phyloP scores from a whole-genome alignment of 2,113 vertebrate species.

The Zeus faber region DNA sequence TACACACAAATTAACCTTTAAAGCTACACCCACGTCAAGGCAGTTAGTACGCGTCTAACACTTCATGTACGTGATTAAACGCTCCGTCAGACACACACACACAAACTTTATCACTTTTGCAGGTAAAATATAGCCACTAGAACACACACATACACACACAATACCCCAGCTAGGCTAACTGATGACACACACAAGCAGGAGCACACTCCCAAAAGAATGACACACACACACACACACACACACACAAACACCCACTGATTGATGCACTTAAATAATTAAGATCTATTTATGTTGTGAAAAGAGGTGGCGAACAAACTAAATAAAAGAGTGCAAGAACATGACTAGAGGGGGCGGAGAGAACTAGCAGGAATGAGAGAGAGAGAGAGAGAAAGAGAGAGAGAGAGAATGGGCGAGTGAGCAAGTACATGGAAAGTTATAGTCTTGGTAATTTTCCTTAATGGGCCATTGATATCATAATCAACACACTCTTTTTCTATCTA shows the following conservation, averaged over 20 bases:
- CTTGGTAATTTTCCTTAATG: slow-evolving; percentile 1
- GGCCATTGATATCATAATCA: not conserved
- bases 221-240: slow-evolving; percentile 8
- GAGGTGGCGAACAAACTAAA: too few species aligned
- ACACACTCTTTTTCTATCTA: not conserved
- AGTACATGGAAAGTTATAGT: too few species aligned
- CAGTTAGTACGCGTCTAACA: not conserved
- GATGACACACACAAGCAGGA: slow-evolving; percentile 5
- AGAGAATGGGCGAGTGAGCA: too few species aligned
- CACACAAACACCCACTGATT: not conserved
- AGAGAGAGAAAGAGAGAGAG: not conserved
- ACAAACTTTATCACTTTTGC: too few species aligned
- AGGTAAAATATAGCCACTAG: not conserved
- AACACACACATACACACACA: not conserved
- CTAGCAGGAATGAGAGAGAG: not conserved
- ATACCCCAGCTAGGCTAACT: too few species aligned
- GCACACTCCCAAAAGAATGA: not conserved
- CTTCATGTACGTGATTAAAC: not conserved
- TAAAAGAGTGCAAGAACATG: too few species aligned
- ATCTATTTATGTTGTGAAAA: too few species aligned
- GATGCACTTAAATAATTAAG: not conserved
- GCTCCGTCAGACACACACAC: too few species aligned
- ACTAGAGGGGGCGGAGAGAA: too few species aligned
- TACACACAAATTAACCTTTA: not conserved
- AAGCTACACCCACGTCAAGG: not conserved